A percentile compares a stretch with the other conserved stretches of the same genome.
These are phyloP conservation scores for Bombus impatiens DNA, from an alignment of 1,140 invertebrate genomes.

Conservation along the genomic window DNA sequence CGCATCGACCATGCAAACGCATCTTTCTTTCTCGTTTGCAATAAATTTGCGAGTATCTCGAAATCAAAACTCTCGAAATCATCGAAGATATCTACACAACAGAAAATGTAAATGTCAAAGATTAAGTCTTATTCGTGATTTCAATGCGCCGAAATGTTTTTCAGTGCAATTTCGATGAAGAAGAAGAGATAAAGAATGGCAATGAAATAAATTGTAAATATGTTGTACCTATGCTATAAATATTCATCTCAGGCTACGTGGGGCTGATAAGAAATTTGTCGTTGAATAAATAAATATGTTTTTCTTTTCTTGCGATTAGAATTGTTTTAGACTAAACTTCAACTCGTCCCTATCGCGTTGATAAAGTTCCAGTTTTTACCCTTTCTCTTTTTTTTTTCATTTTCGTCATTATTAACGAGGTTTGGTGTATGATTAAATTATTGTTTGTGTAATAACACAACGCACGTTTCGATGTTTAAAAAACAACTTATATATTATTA, in stretches of 20 bases:
- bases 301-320: neutral
- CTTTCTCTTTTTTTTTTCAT: neutral
- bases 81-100: neutral
- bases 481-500: neutral
- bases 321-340: neutral
- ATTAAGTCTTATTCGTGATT: neutral
- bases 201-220: neutral
- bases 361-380: neutral
- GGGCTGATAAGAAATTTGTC: slow-evolving; percentile 15
- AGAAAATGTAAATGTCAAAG: neutral
- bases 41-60: neutral
- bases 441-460: neutral
- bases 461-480: neutral
- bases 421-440: neutral
- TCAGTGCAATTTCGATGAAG: neutral
- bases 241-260: neutral
- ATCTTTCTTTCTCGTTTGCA: neutral
- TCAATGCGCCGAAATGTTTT: neutral
- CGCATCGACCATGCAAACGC: slow-evolving; percentile 17
- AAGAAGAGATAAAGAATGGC: neutral
- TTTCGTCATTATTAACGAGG: neutral
- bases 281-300: slow-evolving; percentile 27
- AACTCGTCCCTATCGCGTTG: neutral
- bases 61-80: neutral
- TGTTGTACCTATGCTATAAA: no score